These are phyloP conservation scores for Arvicanthis niloticus DNA, from an alignment of 2,113 vertebrate species.

Conservation along the genomic window DNA sequence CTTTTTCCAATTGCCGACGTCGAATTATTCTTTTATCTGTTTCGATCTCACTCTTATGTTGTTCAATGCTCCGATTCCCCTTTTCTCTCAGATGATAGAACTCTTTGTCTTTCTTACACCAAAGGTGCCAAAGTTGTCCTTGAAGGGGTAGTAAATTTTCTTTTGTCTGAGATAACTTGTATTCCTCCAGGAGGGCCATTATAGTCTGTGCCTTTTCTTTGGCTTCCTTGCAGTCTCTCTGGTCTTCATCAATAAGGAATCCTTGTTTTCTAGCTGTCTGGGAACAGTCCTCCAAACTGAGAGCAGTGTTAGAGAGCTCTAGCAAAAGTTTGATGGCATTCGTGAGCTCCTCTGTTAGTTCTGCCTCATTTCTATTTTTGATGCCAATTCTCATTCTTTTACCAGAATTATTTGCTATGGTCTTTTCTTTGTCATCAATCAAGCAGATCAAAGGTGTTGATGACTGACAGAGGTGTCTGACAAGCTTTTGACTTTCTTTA, in stretches of 20 bases:
- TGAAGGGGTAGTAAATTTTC: constrained; percentile 82
- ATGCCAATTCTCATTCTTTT: constrained; percentile 80
- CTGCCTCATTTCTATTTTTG: constrained; percentile 83
- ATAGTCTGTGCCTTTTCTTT: constrained; percentile 76
- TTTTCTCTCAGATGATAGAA: constrained; percentile 81
- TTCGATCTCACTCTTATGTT: constrained; percentile 79
- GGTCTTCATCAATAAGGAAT: constrained; percentile 84
- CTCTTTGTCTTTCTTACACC: constrained; percentile 85
- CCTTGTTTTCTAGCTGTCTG: constrained; percentile 71
- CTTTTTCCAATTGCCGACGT: constrained; percentile 50
- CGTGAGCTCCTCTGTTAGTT: constrained; percentile 82
- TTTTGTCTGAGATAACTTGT: constrained; percentile 75
- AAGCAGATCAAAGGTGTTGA: constrained; percentile 83
- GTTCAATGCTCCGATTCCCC: constrained; percentile 79
- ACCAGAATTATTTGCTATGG: accelerated
- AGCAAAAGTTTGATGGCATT: constrained; percentile 71
- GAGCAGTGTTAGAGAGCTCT: not conserved
- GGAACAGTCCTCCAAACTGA: constrained; percentile 77
- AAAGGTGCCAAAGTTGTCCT: constrained; percentile 83
- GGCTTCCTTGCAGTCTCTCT: constrained; percentile 74
- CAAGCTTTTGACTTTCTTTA: constrained; percentile 35
- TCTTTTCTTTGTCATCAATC: constrained; percentile 66
- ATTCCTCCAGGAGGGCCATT: constrained; percentile 59
- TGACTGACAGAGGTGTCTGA: constrained; percentile 70
- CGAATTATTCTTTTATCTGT: constrained; percentile 75